Conservation (phyloP, 2,113 vertebrate genomes). For the Cyanocitta stelleri region DNA sequence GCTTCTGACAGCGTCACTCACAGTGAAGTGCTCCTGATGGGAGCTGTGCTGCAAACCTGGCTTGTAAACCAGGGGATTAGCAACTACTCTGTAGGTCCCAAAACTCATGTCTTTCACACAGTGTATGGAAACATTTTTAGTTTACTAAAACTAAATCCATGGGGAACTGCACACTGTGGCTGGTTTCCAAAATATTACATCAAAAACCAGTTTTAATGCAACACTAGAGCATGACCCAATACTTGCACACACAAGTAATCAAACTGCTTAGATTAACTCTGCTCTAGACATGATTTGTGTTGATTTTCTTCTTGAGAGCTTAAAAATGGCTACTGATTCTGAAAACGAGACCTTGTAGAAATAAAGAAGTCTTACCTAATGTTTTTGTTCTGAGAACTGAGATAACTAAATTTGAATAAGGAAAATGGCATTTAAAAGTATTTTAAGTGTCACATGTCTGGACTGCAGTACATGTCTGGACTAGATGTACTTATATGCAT, state of each 20-base stretch:
- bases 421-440: background rate
- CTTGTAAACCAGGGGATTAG: background rate
- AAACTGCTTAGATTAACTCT: background rate
- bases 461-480: background rate
- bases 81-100: background rate
- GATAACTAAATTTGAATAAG: background rate
- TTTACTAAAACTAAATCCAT: background rate
- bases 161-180: background rate
- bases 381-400: background rate
- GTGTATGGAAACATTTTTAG: background rate
- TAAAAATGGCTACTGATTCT: background rate
- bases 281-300: background rate
- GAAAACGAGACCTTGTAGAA: background rate
- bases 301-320: background rate
- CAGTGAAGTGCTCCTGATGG: background rate
- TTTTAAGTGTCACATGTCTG: background rate
- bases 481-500: background rate
- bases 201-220: background rate
- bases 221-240: background rate
- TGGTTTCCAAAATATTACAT: background rate
- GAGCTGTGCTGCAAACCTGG: background rate
- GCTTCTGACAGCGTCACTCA: slow-evolving; percentile 26
- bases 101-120: background rate
- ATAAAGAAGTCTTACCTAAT: background rate
- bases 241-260: background rate